Evolutionary conservation across 2,113 vertebrate genomes (phyloP), one percentile per base, ranked within the genome.

Genomic region (Arenaria interpres): DNA sequence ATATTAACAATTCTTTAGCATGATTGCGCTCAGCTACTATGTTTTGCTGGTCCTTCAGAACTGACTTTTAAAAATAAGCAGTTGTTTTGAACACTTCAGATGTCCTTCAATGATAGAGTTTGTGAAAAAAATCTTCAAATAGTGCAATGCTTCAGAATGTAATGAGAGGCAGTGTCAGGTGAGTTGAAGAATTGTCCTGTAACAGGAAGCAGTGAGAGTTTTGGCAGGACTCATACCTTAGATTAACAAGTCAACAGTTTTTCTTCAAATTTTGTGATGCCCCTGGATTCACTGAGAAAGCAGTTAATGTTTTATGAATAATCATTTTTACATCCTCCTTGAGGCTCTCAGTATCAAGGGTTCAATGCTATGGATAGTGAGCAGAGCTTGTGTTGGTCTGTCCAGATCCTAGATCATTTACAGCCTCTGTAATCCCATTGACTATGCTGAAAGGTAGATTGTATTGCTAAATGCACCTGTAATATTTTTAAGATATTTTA

Each of bases 361-460:
- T 24, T 16, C 0, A 0, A 6, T 53, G 6, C 48, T 80, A 24
- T 0, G 14, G 53, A 39, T 72, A 45, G 45, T 12, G 66, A 77
- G 14, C 14, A 45, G 23, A 64, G 9, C 8, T 84, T 72, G 27
- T 60, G 13, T 67, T 81, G 18, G 27, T 53, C 33, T 75, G 48
- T 43, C 24, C 33, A 71, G 48, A 84, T 86, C 10, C 32, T 56
- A 20, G 18, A 24, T 62, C 5, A 4, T 57, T 76, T 8, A 22
- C 8, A 66, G 18, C 11, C 50, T 3, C 17, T 69, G 8, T 53
- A 72, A 57, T 80, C 43, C 4, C 12, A 25, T 60, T 51, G 37
- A 32, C n/a, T 19, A 1, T 69, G 20, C 15, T 54, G 25, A 66
- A 59, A 86, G 35, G 10, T n/a, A 74, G 18, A 51, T 35, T 20